A percentile compares a stretch with the other conserved stretches of the same genome.
These are phyloP conservation scores for Amblyjoppa proteus DNA, from an alignment of 2,888 invertebrate species.

Conservation along the genomic window DNA sequence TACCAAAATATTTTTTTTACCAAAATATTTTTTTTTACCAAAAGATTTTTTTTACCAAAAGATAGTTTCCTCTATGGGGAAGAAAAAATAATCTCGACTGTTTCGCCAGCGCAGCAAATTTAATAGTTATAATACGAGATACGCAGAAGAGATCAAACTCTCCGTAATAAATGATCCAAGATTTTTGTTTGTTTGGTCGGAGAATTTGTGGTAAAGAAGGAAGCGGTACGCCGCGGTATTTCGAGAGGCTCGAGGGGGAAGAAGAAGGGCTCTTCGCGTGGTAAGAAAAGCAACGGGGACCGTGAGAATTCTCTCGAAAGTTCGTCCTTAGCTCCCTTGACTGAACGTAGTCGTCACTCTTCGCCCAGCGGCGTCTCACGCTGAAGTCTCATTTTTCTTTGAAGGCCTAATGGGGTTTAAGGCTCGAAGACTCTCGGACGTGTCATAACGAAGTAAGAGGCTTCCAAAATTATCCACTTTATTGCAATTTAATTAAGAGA, in stretches of 20 bases:
- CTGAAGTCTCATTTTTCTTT: background rate
- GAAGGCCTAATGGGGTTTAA: background rate
- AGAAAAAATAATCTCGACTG: no score
- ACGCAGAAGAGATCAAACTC: slow-evolving; percentile 2
- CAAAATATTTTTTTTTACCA: no score
- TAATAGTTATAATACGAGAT: background rate
- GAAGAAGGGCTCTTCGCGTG: slow-evolving; percentile 4
- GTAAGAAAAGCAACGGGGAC: background rate
- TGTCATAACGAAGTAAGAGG: background rate
- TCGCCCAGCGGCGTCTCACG: background rate
- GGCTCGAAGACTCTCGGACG: background rate
- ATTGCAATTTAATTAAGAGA: background rate
- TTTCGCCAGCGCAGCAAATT: no score
- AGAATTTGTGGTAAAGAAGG: slow-evolving; percentile 27
- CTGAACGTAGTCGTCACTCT: background rate
- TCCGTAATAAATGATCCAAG: slow-evolving; percentile 24
- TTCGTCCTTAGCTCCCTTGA: slow-evolving; percentile 7
- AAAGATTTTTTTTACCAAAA: no score
- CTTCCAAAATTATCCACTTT: background rate
- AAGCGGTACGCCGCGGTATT: slow-evolving; percentile 42
- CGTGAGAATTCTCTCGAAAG: slow-evolving; percentile 31
- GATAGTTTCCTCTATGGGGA: no score
- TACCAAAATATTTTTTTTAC: no score
- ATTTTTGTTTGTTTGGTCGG: slow-evolving; percentile 8
- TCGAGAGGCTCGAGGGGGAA: background rate